phyloP scores from a whole-genome alignment of 2,797 vertebrate species.

The Leptodactylus fallax region DNA sequence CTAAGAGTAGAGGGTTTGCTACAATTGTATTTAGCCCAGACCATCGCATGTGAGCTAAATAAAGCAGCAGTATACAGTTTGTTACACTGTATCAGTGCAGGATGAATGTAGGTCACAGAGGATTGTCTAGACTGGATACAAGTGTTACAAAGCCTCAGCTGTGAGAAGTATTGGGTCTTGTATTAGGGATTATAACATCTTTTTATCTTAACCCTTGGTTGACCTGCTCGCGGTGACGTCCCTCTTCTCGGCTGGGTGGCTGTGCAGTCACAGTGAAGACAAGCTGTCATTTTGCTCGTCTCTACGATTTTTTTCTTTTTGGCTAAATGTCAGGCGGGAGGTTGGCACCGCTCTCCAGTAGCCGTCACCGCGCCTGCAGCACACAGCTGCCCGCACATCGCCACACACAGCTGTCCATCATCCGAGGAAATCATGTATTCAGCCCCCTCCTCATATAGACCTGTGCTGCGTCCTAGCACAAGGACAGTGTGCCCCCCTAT shows the following conservation, averaged over 20 bases:
- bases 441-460: not conserved
- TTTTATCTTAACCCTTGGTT: not conserved
- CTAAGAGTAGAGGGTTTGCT: not conserved
- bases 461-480: not conserved
- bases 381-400: constrained; percentile 32
- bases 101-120: too few relatives aligned
- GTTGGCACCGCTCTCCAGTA: constrained; percentile 32
- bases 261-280: not conserved
- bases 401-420: constrained; percentile 32
- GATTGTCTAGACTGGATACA: too few relatives aligned
- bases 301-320: not conserved
- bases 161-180: too few relatives aligned
- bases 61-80: not conserved
- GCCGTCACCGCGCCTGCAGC: constrained; percentile 36
- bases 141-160: too few relatives aligned
- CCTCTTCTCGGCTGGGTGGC: not conserved
- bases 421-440: not conserved
- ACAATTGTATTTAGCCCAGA: not conserved
- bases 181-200: too few relatives aligned
- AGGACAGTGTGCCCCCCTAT: not conserved
- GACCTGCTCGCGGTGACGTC: constrained; percentile 2
- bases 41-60: not conserved
- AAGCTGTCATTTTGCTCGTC: constrained; percentile 27
- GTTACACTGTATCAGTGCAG: not conserved
- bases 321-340: constrained; percentile 47